Evolutionary conservation across 2,113 vertebrate genomes (phyloP).

Genomic region (Synchiropus splendidus): DNA sequence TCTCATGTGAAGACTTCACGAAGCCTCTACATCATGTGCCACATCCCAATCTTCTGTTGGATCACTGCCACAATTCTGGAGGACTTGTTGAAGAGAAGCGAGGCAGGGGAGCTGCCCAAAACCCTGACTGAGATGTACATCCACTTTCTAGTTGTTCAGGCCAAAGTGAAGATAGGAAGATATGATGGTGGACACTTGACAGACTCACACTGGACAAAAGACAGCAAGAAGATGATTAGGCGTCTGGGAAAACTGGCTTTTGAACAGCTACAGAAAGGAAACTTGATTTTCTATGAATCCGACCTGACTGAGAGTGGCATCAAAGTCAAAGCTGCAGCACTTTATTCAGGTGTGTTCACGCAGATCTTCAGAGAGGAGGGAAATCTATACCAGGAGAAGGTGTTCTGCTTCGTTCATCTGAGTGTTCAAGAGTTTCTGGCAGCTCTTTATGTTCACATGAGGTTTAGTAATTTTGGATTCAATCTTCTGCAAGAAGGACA

Average conservation of each 20-base stretch:
- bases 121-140: conserved; percentile 2
- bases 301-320: neutral
- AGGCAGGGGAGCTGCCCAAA: neutral
- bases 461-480: neutral
- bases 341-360: neutral
- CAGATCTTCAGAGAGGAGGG: neutral
- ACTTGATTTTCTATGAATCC: neutral
- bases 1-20: neutral
- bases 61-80: neutral
- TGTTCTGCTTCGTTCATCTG: conserved; percentile 3
- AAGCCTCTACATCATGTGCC: conserved; percentile 1
- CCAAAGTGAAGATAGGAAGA: neutral
- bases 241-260: conserved; percentile 1
- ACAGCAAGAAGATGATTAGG: neutral
- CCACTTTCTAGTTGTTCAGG: neutral
- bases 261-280: neutral
- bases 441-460: conserved; percentile 1
- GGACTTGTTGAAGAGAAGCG: neutral
- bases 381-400: neutral
- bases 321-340: neutral
- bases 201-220: no score
- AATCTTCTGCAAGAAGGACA: neutral
- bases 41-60: conserved; percentile 3
- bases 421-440: conserved; percentile 1
- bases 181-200: no score